A percentile compares a stretch with the other conserved stretches of the same genome.
Evolutionary conservation across 1,140 invertebrate genomes (phyloP).

Genomic region (Pygmarrhopalites habei): DNA sequence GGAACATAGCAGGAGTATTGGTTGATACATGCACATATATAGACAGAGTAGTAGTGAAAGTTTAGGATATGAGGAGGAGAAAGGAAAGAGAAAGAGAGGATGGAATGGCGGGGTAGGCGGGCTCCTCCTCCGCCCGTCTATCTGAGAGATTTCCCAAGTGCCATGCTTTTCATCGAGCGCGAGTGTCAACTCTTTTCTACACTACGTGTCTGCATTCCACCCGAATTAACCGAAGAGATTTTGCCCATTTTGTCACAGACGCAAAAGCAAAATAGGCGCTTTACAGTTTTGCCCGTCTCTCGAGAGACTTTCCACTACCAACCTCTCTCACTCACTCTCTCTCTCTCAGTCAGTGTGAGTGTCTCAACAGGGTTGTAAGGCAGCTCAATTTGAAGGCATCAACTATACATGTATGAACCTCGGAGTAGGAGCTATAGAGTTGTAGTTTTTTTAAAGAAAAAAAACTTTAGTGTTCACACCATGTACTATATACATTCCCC

Average conservation of each 20-base stretch:
- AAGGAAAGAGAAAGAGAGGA: neutral
- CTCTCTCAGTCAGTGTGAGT: neutral
- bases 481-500: no score
- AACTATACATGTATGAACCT: no score
- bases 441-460: no score
- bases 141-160: constrained; percentile 37
- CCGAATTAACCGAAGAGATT: constrained; percentile 39
- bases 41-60: neutral
- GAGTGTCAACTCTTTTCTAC: constrained; percentile 37
- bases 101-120: constrained; percentile 19
- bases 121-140: constrained; percentile 11
- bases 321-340: neutral
- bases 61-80: no score
- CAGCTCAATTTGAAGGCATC: constrained; percentile 1
- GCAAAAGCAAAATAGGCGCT: constrained; percentile 31
- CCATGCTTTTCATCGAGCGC: constrained; percentile 22
- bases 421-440: no score
- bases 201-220: constrained; percentile 38
- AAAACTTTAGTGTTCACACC: no score
- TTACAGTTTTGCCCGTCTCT: constrained; percentile 32
- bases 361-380: no score
- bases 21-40: no score
- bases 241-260: constrained; percentile 39
- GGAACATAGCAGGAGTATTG: no score
- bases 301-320: constrained; percentile 4